Evolutionary conservation across 2,888 invertebrate species (phyloP).

Genomic region (Coenonympha arcania): DNA sequence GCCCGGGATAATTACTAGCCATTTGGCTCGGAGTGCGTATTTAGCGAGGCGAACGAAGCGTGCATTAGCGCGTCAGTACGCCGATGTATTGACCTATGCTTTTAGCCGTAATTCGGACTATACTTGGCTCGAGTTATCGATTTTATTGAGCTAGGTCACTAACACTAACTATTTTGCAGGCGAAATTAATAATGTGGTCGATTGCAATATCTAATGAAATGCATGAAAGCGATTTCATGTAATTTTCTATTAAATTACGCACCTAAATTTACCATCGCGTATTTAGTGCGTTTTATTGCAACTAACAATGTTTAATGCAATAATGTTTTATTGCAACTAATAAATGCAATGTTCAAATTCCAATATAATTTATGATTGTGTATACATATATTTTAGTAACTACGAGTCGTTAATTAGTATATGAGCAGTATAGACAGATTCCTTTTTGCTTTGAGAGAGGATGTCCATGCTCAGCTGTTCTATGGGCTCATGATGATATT

Average conservation of each 20-base stretch:
- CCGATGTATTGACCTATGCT: conserved; percentile 31
- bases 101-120: conserved; percentile 16
- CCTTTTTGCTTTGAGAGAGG: too few species aligned
- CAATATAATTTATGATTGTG: too few species aligned
- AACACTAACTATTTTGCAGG: neutral
- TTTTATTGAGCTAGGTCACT: neutral
- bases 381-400: neutral
- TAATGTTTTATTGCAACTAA: too few species aligned
- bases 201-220: neutral
- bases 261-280: too few species aligned
- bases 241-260: neutral
- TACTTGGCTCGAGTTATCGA: neutral
- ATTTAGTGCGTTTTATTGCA: too few species aligned
- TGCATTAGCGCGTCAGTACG: conserved; percentile 46
- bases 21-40: conserved; percentile 30
- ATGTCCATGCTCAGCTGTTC: too few species aligned
- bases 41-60: conserved; percentile 43
- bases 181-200: neutral
- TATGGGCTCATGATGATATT: too few species aligned
- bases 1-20: conserved; percentile 21
- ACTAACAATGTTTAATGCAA: too few species aligned
- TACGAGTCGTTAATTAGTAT: too few species aligned
- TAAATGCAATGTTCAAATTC: too few species aligned
- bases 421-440: too few species aligned
- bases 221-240: neutral